Evolutionary conservation across 2,113 vertebrate genomes (phyloP).

Genomic region (Albula goreensis): DNA sequence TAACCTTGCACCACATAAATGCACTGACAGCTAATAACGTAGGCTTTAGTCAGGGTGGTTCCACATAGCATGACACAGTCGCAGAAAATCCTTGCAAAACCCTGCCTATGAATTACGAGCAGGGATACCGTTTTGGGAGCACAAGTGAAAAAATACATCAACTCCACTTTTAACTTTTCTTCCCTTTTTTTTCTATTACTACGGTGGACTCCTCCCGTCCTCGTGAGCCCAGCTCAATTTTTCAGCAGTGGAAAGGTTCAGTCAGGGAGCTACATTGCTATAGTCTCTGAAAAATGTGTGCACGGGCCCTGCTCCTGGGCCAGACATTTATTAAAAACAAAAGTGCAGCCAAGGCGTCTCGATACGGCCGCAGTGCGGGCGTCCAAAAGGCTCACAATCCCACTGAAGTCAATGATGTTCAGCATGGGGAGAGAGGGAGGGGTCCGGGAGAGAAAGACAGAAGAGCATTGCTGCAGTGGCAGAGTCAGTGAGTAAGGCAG

Average conservation of each 20-base stretch:
- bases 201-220: background rate
- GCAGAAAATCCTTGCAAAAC: slow-evolving; percentile 12
- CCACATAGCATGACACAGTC: background rate
- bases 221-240: background rate
- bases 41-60: background rate
- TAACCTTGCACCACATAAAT: slow-evolving; percentile 26
- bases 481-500: slow-evolving; percentile 27
- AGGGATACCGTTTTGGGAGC: background rate
- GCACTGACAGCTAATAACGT: slow-evolving; percentile 27
- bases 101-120: slow-evolving; percentile 10
- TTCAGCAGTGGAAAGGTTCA: background rate
- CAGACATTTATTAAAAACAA: slow-evolving; percentile 25
- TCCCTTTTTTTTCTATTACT: slow-evolving; percentile 19
- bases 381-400: background rate
- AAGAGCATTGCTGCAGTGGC: slow-evolving; percentile 13
- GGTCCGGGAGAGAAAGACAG: background rate
- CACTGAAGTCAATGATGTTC: background rate
- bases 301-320: slow-evolving; percentile 16
- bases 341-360: slow-evolving; percentile 26
- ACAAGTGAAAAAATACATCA: background rate
- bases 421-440: background rate
- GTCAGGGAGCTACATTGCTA: background rate
- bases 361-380: slow-evolving; percentile 7
- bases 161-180: slow-evolving; percentile 12
- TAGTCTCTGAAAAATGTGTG: slow-evolving; percentile 27